phyloP scores from a whole-genome alignment of 1,140 invertebrate species.

The Palaemon carinicauda region DNA sequence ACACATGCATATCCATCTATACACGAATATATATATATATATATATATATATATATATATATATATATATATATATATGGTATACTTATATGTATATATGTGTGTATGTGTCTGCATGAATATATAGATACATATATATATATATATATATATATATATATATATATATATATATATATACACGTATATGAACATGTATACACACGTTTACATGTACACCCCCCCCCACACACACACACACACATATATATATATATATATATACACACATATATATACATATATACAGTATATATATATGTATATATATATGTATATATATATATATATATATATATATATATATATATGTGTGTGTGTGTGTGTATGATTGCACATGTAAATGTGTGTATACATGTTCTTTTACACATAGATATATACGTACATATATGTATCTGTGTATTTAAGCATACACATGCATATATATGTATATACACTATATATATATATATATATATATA shows the following conservation, averaged over 20 bases:
- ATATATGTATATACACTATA: not conserved
- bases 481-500: no score
- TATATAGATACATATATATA: conserved; percentile 33
- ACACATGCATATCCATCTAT: not conserved
- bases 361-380: not conserved
- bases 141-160: not conserved
- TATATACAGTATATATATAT: not conserved
- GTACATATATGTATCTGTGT: not conserved
- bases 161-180: not conserved
- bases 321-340: not conserved
- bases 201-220: not conserved
- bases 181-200: not conserved
- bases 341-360: not conserved
- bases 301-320: not conserved
- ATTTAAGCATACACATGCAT: not conserved
- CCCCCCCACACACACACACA: not conserved
- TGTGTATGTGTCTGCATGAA: conserved; percentile 24
- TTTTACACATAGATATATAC: not conserved
- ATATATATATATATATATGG: conserved; percentile 23
- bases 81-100: conserved; percentile 5
- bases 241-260: not conserved
- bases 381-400: not conserved
- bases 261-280: not conserved
- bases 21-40: not conserved
- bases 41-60: not conserved